Evolutionary conservation across 1,140 invertebrate genomes (phyloP).

Genomic region (Brachystomella parvula): DNA sequence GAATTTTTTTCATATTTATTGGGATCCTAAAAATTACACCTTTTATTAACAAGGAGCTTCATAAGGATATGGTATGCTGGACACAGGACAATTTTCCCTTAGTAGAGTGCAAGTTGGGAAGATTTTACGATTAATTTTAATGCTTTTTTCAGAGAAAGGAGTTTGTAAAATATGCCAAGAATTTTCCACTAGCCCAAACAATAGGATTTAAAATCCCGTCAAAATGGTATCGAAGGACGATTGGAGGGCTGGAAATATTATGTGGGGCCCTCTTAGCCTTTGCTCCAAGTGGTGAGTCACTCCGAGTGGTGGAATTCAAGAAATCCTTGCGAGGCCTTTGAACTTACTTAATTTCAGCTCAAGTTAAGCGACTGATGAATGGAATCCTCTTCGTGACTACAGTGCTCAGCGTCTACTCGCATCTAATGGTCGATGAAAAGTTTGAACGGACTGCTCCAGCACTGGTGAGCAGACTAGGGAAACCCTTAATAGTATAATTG

Average conservation of each 20-base stretch:
- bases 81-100: too few species aligned
- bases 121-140: neutral
- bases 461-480: constrained; percentile 52
- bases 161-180: constrained; percentile 93
- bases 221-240: constrained; percentile 81
- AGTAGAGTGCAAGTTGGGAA: too few species aligned
- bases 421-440: constrained; percentile 84
- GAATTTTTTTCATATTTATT: constrained; percentile 62
- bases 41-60: constrained; percentile 83
- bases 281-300: constrained; percentile 69
- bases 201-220: constrained; percentile 73
- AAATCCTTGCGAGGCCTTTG: neutral
- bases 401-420: constrained; percentile 82
- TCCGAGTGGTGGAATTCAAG: constrained; percentile 13
- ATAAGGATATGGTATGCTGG: constrained; percentile 87
- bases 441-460: constrained; percentile 86
- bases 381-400: constrained; percentile 70
- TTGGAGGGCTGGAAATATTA: constrained; percentile 80
- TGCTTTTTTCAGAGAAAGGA: constrained; percentile 79
- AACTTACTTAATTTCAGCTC: constrained; percentile 55
- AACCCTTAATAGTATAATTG: neutral
- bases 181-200: constrained; percentile 71
- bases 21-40: constrained; percentile 49
- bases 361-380: constrained; percentile 81
- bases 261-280: constrained; percentile 79